A percentile compares a stretch with the other conserved stretches of the same genome.
phyloP scores from a whole-genome alignment of 2,113 vertebrate genomes.

The Centropus bengalensis region DNA sequence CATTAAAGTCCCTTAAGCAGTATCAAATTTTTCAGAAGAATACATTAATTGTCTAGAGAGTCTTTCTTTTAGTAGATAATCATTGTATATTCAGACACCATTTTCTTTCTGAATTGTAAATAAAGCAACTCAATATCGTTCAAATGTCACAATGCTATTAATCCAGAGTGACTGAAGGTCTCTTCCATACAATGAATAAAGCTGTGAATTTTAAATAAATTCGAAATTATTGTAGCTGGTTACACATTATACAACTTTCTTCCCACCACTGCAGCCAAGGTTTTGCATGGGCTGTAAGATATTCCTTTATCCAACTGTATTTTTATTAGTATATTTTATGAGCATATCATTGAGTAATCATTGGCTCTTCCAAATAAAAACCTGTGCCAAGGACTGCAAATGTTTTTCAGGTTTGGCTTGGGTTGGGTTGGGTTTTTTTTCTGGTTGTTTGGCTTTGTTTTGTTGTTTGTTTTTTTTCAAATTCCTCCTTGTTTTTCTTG shows the following conservation, averaged over 20 bases:
- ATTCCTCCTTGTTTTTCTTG: neutral
- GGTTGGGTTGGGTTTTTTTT: neutral
- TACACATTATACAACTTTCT: neutral
- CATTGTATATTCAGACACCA: neutral
- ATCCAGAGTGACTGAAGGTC: neutral
- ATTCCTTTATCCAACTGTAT: neutral
- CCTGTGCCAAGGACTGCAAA: neutral
- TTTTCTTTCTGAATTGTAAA: constrained; percentile 20
- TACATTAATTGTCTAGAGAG: neutral
- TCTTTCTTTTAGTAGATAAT: neutral
- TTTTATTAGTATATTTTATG: neutral
- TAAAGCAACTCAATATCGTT: neutral
- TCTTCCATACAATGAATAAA: neutral
- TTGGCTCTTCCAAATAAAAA: neutral
- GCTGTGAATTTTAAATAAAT: neutral
- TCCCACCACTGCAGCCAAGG: neutral
- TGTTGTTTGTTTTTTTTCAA: neutral
- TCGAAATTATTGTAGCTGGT: neutral
- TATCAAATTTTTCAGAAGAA: no score
- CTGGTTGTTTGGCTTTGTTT: no score
- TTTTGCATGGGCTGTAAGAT: neutral
- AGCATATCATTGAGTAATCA: neutral
- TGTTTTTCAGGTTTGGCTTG: neutral
- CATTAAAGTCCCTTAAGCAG: no score
- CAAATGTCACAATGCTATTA: neutral